These are phyloP conservation scores for Penaeus chinensis DNA, from an alignment of 1,140 invertebrate species.

Conservation along the genomic window DNA sequence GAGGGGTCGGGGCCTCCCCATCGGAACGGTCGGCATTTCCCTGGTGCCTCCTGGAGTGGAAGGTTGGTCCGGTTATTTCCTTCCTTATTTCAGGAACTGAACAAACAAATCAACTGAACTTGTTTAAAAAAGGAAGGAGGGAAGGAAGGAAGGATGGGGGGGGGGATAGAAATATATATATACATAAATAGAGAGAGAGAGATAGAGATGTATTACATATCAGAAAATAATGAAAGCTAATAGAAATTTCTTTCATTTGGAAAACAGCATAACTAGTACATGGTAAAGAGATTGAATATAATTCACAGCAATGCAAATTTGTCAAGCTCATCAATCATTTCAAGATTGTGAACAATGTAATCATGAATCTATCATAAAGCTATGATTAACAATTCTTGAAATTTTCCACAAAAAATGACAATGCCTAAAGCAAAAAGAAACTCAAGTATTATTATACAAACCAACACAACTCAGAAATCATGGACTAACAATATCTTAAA, in stretches of 20 bases:
- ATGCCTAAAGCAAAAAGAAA: too few relatives aligned
- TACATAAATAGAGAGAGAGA: neutral
- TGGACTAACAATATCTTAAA: too few relatives aligned
- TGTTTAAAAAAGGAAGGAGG: neutral
- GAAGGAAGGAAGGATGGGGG: neutral
- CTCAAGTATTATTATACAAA: too few relatives aligned
- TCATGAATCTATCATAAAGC: too few relatives aligned
- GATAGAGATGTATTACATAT: neutral
- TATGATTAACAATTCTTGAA: too few relatives aligned
- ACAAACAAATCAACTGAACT: neutral
- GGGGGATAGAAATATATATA: neutral
- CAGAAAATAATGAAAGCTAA: neutral
- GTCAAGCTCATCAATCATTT: too few relatives aligned
- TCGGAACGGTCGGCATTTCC: neutral
- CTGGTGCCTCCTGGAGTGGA: conserved; percentile 4
- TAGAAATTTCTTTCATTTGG: neutral
- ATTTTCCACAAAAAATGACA: too few relatives aligned
- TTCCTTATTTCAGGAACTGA: neutral
- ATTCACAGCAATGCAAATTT: too few relatives aligned
- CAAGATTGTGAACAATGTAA: too few relatives aligned
- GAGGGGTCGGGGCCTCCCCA: conserved; percentile 32
- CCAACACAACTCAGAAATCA: too few relatives aligned
- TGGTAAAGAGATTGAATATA: too few relatives aligned
- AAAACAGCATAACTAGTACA: neutral
- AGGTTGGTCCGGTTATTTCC: neutral